Percentiles rank a stretch among this genome's conserved stretches.
Conservation (phyloP, 35 echinoderm and acorn worm species). For the Lytechinus variegatus region DNA sequence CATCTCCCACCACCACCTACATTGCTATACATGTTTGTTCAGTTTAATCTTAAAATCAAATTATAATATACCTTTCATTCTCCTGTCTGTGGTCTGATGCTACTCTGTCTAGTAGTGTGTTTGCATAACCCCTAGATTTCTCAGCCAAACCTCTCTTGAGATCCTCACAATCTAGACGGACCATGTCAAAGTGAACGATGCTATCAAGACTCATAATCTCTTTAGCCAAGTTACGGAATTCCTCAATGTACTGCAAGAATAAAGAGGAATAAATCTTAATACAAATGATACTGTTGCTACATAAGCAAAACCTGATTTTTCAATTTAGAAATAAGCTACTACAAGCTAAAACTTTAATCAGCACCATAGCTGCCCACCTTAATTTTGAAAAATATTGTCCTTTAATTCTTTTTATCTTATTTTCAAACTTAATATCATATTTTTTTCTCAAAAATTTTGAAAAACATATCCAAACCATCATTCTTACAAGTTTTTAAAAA, state of each 20-base stretch:
- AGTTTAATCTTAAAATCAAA: too few relatives aligned
- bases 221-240: slow-evolving; percentile 79
- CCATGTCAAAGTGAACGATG: slow-evolving; percentile 97
- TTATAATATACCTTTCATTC: slow-evolving; percentile 78
- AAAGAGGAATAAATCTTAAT: not conserved
- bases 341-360: not conserved
- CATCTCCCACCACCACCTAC: not conserved
- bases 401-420: too few relatives aligned
- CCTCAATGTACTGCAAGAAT: slow-evolving; percentile 81
- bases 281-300: not conserved
- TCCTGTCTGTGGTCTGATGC: slow-evolving; percentile 89
- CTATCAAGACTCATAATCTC: slow-evolving; percentile 89
- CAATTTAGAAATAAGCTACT: not conserved
- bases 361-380: too few relatives aligned
- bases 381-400: too few relatives aligned
- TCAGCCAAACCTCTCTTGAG: slow-evolving; percentile 94
- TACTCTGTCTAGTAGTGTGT: slow-evolving; percentile 85
- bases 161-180: slow-evolving; percentile 95
- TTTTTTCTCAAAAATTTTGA: too few relatives aligned
- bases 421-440: too few relatives aligned
- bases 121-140: slow-evolving; percentile 87
- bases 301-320: not conserved
- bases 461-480: too few relatives aligned
- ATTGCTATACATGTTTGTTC: not conserved
- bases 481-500: too few relatives aligned